Evolutionary conservation across 2,888 invertebrate species (phyloP), one percentile per base, ranked within the genome.

Genomic region (Clepsis dumicolana): DNA sequence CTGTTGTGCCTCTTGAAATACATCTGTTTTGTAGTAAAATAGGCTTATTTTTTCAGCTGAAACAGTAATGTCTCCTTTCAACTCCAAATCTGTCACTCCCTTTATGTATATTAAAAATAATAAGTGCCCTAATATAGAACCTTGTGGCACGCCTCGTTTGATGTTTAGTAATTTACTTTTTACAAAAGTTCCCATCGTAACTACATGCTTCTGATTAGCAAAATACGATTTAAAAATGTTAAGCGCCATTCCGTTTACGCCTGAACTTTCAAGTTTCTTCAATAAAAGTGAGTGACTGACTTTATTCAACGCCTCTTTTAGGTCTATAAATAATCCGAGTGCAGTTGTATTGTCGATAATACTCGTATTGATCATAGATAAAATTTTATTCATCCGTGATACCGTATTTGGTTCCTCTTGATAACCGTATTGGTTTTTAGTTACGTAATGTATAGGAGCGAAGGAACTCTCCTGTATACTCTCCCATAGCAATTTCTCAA

Each of bases 21-120:
- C 8, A 44, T 18, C 18, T 18, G 14, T 1, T 21, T 4, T 10
- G 21, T 48, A 48, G 21, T 48, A 48, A 48, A 48, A 48, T 21
- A 48, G 12, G 4, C 21, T 48, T 24, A 48, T 48, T 10, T 48
- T 48, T 21, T 48, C 48, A 48, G 48, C 21, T 21, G 48, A 48
- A 4, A 48, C 4, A 21, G 48, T 48, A 48, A 48, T 48, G 10
- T 48, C 21, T 21, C 48, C 48, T 3, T 48, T 12, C 10, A 48
- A 48, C 4, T 48, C 21, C 21, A 48, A 21, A 12, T 8, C 21
- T 4, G 1, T 5, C 18, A 48, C 21, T 5, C 4, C 21, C 12
- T 48, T 48, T 4, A 21, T 48, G 21, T 48, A 48, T 21, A 48
- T 48, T 48, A 48, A 48, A 18, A 48, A 48, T 21, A 48, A 48